These are phyloP conservation scores for Peromyscus maniculatus DNA, from an alignment of 2,113 vertebrate genomes.

Conservation along the genomic window DNA sequence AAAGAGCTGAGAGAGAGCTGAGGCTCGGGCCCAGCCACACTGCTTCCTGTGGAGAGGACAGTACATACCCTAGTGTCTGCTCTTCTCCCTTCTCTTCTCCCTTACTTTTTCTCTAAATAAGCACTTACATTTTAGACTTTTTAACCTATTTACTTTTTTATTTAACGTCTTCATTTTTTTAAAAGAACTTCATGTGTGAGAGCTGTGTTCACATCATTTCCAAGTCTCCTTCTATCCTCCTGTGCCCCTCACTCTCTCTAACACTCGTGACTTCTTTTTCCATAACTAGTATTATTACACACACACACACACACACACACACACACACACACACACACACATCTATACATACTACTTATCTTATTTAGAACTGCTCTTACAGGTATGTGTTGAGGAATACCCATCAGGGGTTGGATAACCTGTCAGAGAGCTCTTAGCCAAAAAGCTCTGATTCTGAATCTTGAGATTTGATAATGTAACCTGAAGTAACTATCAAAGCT, in stretches of 20 bases:
- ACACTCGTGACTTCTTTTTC: neutral
- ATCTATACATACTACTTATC: neutral
- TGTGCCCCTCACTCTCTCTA: neutral
- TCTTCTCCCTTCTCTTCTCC: neutral
- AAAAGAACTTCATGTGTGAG: neutral
- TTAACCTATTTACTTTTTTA: neutral
- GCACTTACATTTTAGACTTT: neutral
- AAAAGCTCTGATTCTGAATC: neutral
- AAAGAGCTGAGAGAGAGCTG: neutral
- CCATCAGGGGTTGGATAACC: neutral
- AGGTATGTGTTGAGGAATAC: neutral
- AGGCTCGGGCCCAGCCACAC: neutral
- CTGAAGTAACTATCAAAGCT: neutral
- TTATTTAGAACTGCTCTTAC: neutral
- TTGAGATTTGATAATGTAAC: neutral
- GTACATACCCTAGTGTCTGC: neutral
- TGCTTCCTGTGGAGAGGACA: neutral
- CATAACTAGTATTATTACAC: neutral
- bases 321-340: neutral
- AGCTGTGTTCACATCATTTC: neutral
- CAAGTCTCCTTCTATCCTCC: neutral
- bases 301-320: too few relatives aligned
- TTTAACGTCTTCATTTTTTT: neutral
- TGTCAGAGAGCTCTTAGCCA: neutral
- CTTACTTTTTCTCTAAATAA: neutral